phyloP scores from a whole-genome alignment of 2,113 vertebrate species.

The Patagioenas fasciata region DNA sequence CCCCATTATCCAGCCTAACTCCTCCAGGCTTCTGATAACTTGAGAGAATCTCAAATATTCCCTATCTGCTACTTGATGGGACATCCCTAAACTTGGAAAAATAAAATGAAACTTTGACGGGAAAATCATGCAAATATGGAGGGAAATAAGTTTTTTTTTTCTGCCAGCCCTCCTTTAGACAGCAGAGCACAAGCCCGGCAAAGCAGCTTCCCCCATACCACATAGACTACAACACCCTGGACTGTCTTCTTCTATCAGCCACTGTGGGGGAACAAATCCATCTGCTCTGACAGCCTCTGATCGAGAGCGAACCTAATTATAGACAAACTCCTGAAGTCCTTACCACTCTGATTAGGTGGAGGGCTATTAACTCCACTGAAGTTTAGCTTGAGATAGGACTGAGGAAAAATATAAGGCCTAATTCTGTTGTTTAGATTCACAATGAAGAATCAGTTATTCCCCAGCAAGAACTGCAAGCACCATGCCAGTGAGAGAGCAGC shows the following conservation, averaged over 20 bases:
- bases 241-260: neutral
- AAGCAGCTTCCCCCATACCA: neutral
- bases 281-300: neutral
- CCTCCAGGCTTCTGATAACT: neutral
- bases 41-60: rapidly evolving
- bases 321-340: neutral
- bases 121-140: neutral
- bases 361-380: neutral
- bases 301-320: neutral
- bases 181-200: neutral
- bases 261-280: neutral
- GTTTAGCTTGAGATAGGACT: neutral
- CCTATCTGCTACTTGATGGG: rapidly evolving
- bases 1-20: neutral
- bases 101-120: neutral
- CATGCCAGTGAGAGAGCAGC: neutral
- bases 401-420: neutral
- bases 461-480: neutral
- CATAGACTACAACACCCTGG: neutral
- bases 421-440: neutral
- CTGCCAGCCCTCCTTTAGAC: neutral
- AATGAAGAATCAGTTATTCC: neutral
- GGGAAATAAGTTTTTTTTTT: neutral
- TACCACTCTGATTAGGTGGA: neutral
- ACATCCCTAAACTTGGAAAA: neutral